Evolutionary conservation across 1,140 invertebrate genomes (phyloP).

Genomic region (Ostrea denselamellosa): DNA sequence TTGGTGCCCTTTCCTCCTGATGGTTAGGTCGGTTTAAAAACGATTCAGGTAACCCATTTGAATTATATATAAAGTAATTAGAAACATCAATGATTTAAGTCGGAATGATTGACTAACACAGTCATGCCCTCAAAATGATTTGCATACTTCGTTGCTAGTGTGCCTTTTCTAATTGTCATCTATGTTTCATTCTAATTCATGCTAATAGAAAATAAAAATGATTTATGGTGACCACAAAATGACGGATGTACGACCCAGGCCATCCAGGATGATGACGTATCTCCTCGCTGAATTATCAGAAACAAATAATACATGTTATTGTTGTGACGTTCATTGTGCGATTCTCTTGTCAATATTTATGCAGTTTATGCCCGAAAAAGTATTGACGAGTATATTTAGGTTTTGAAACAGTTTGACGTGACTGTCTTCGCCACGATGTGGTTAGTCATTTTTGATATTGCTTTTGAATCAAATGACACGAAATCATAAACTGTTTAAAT

Average conservation of each 20-base stretch:
- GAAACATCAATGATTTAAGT: slow-evolving; percentile 6
- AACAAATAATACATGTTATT: neutral
- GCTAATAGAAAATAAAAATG: slow-evolving; percentile 29
- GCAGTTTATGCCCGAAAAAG: neutral
- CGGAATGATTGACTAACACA: slow-evolving; percentile 12
- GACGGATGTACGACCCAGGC: neutral
- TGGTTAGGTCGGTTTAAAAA: neutral
- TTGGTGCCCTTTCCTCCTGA: neutral
- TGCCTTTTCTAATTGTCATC: neutral
- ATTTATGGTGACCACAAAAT: slow-evolving; percentile 20
- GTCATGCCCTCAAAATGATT: slow-evolving; percentile 19
- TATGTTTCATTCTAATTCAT: slow-evolving; percentile 27
- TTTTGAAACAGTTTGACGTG: neutral
- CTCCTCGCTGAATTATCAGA: neutral
- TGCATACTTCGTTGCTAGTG: neutral
- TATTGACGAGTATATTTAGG: neutral
- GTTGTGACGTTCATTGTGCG: neutral
- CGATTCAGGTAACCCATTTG: neutral
- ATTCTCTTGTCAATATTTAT: neutral
- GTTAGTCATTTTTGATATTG: neutral
- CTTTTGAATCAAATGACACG: no score
- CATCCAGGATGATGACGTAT: slow-evolving; percentile 17
- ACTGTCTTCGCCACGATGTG: neutral
- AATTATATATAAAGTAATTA: slow-evolving; percentile 28
- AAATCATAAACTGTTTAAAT: no score